These are phyloP conservation scores for Eremobia ochroleuca DNA, from an alignment of 2,888 invertebrate genomes.

Conservation along the genomic window DNA sequence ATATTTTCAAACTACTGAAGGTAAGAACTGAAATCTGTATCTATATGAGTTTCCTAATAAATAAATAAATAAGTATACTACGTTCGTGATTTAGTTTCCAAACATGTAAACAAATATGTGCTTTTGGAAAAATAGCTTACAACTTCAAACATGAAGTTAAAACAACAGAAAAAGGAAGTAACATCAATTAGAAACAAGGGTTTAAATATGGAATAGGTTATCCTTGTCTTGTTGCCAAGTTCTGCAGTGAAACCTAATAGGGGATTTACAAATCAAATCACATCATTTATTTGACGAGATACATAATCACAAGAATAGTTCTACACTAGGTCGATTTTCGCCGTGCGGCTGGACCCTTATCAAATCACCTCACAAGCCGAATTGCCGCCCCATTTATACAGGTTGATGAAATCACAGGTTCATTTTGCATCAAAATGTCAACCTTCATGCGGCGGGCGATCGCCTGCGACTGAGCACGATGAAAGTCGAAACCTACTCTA, in stretches of 20 bases:
- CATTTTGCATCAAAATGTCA: background rate
- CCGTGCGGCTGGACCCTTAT: background rate
- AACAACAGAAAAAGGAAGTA: background rate
- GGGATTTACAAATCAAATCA: background rate
- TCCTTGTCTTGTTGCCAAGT: background rate
- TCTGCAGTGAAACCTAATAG: background rate
- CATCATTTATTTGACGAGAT: background rate
- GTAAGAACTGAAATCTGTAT: background rate
- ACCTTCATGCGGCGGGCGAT: slow-evolving; percentile 29
- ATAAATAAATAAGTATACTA: no score
- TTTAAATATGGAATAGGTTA: background rate
- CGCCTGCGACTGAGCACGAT: slow-evolving; percentile 55
- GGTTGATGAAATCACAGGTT: background rate
- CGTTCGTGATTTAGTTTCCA: slow-evolving; percentile 4
- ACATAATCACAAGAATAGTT: background rate
- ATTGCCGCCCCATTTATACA: background rate
- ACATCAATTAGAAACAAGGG: background rate
- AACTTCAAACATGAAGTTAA: background rate
- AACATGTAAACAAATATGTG: background rate
- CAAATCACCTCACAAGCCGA: background rate
- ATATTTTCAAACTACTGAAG: background rate
- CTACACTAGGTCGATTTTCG: background rate
- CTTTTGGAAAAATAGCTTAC: background rate
- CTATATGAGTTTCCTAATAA: no score
- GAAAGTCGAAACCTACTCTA: background rate